These are phyloP conservation scores for Bombus breviceps DNA, from an alignment of 1,140 invertebrate genomes.

Conservation along the genomic window DNA sequence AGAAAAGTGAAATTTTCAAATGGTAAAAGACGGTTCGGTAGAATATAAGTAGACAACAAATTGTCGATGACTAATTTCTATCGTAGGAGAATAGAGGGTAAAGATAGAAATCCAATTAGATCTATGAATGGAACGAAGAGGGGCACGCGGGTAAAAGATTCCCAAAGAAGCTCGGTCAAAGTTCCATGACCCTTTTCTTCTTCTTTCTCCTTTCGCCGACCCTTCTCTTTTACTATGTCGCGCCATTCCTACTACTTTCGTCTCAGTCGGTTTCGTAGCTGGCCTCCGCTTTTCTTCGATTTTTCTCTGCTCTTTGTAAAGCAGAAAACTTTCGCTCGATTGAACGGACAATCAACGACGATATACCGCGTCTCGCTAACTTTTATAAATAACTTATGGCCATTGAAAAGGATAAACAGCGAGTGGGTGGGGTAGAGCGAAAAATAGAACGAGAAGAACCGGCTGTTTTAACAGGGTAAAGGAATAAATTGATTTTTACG, in stretches of 20 bases:
- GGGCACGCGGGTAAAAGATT: background rate
- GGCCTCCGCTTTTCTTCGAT: background rate
- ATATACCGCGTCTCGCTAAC: conserved; percentile 53
- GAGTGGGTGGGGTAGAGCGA: background rate
- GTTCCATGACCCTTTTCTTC: conserved; percentile 28
- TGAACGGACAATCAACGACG: conserved; percentile 51
- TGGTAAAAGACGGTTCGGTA: background rate
- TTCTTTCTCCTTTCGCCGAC: no score
- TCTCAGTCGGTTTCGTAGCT: background rate
- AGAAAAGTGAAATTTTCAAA: background rate
- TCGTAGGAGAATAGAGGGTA: background rate
- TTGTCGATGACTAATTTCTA: conserved; percentile 22
- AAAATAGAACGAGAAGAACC: background rate
- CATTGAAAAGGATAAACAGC: conserved; percentile 39
- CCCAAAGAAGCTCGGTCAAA: conserved; percentile 4
- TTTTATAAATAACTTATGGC: conserved; percentile 61
- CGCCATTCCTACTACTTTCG: background rate
- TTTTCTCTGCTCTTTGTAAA: conserved; percentile 37
- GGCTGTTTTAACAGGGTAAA: background rate
- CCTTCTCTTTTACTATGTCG: background rate
- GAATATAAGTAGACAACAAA: no score
- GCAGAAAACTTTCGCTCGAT: conserved; percentile 60
- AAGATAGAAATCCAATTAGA: conserved; percentile 19
- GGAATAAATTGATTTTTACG: conserved; percentile 3
- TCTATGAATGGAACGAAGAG: background rate